A percentile compares a stretch with the other conserved stretches of the same genome.
phyloP scores from a whole-genome alignment of 1,140 invertebrate species.

The Drosophila guanche region DNA sequence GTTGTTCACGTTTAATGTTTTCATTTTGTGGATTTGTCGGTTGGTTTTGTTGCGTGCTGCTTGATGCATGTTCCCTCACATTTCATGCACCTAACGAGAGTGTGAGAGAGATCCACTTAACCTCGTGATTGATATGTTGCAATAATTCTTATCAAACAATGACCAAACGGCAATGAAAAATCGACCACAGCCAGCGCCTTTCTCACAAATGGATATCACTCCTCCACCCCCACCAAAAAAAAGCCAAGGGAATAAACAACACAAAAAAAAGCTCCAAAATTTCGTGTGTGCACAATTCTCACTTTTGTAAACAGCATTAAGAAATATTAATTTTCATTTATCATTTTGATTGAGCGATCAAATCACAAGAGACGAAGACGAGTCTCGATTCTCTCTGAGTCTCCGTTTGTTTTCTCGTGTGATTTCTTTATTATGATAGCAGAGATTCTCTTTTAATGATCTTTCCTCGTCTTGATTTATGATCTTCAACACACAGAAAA shows the following conservation, averaged over 20 bases:
- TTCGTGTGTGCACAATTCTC: conserved; percentile 79
- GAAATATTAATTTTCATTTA: conserved; percentile 84
- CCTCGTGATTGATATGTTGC: conserved; percentile 80
- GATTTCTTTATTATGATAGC: conserved; percentile 82
- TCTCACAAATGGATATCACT: conserved; percentile 35
- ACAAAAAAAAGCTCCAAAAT: conserved; percentile 38
- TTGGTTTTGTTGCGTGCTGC: conserved; percentile 59
- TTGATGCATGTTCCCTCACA: conserved; percentile 77
- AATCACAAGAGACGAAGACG: conserved; percentile 59
- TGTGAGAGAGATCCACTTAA: conserved; percentile 66
- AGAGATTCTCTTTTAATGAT: conserved; percentile 78
- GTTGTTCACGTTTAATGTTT: conserved; percentile 69
- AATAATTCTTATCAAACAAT: conserved; percentile 83
- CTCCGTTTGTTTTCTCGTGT: conserved; percentile 77
- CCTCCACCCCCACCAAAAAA: conserved; percentile 4
- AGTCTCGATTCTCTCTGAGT: conserved; percentile 9
- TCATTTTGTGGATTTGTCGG: conserved; percentile 63
- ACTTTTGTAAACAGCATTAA: conserved; percentile 84
- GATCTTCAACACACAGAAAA: conserved; percentile 46
- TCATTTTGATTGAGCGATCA: conserved; percentile 84
- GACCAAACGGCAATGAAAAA: conserved; percentile 55
- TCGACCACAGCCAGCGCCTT: conserved; percentile 40
- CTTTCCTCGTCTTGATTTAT: conserved; percentile 75
- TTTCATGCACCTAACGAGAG: conserved; percentile 35
- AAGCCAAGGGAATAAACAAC: neutral